Conservation (phyloP, 2,113 vertebrate genomes). For the Xenotilapia leptura region DNA sequence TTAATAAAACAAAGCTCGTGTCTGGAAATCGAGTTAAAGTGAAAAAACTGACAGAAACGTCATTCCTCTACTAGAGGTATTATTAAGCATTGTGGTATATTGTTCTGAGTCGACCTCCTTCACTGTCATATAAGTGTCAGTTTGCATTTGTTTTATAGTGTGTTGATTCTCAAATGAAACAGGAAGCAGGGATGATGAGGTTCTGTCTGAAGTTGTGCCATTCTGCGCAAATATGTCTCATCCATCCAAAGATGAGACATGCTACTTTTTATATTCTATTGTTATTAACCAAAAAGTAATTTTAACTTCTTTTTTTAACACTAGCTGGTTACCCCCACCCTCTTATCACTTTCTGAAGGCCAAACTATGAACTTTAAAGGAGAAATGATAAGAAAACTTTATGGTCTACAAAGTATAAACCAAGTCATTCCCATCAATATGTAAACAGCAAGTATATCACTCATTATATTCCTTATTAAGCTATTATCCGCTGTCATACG, state of each 20-base stretch:
- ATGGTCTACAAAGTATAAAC: background rate
- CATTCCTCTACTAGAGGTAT: background rate
- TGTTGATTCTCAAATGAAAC: background rate
- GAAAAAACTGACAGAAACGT: constrained; percentile 2
- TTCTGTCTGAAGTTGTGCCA: background rate
- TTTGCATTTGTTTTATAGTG: background rate
- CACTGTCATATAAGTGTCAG: constrained; percentile 25
- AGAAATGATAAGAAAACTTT: background rate
- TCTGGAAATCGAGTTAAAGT: constrained; percentile 11
- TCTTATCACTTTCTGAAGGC: background rate
- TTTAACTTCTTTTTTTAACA: background rate
- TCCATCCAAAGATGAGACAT: background rate
- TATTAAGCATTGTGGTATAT: constrained; percentile 16
- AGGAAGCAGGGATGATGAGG: background rate
- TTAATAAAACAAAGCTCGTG: constrained; percentile 13
- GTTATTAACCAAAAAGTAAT: background rate
- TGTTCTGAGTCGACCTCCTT: constrained; percentile 11
- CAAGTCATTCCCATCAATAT: background rate
- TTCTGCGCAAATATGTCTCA: background rate
- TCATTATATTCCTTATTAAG: constrained; percentile 44
- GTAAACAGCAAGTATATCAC: constrained; percentile 18
- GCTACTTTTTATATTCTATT: background rate
- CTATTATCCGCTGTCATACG: constrained; percentile 20
- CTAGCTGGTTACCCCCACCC: background rate
- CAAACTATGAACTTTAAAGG: background rate